Evolutionary conservation across 2,888 invertebrate genomes (phyloP), one percentile per base, ranked within the genome.

Genomic region (Amphipoea lucens): DNA sequence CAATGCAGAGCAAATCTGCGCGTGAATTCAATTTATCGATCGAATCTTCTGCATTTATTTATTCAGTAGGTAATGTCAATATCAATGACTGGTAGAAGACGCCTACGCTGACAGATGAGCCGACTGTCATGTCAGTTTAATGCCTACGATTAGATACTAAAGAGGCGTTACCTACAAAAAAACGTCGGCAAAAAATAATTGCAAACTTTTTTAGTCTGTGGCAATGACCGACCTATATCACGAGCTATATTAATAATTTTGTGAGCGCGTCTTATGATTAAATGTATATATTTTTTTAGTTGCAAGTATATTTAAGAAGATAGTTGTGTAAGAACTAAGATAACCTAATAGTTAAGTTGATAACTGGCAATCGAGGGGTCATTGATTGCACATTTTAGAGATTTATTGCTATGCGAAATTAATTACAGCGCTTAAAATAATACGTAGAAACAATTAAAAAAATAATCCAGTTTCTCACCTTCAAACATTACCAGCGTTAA

Each of bases 171-270:
- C 36, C 60, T 20, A 62, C 0, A 73, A 84, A 84, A 84, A 84
- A 68, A 0, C 6, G 20, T 4, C 0, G 0, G 45, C 73, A 86
- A 84, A 75, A 73, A 74, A 74, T 68, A 23, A 63, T 75, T 65
- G 67, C 67, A 40, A 57, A 23, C 54, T 66, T 75, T 69, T 76
- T 63, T 72, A 45, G n/a, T 36, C 29, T 67, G 20, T 45, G 85
- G 60, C 87, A 66, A 74, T 87, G 85, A 85, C 85, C 85, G 87
- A 85, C 87, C 85, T 81, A 85, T 77, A 87, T 87, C 36, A n/a
- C 45, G 40, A 57, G 48, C 6, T 66, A 67, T 65, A 60, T 82
- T n/a, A n/a, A n/a, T n/a, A n/a, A n/a, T n/a, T n/a, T 82, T 63
- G 12, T 45, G 40, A 2, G 12, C 36, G 14, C 12, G 40, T 60